phyloP scores from a whole-genome alignment of 2,113 vertebrate species.

The Actenoides lindsayi region DNA sequence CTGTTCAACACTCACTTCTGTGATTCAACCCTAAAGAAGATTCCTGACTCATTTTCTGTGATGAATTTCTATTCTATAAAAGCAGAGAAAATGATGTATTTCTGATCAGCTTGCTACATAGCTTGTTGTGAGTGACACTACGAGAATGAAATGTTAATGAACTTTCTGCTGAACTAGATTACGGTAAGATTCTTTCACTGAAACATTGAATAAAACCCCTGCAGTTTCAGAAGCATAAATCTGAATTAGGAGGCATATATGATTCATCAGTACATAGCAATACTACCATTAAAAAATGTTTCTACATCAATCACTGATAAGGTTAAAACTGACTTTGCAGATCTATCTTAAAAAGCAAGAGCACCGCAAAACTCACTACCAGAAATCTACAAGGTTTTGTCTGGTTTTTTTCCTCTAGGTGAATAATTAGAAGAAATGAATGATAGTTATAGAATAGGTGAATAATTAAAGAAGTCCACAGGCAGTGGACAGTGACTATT shows the following conservation, averaged over 20 bases:
- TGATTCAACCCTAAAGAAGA: neutral
- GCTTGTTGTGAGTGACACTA: neutral
- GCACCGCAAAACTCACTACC: neutral
- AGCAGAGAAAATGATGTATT: neutral
- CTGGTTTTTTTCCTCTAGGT: neutral
- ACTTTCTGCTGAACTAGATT: neutral
- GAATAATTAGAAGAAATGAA: neutral
- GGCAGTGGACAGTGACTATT: neutral
- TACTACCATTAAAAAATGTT: neutral
- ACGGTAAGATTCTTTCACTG: constrained; percentile 4
- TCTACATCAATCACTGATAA: neutral
- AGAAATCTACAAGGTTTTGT: neutral
- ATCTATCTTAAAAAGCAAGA: neutral
- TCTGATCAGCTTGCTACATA: neutral
- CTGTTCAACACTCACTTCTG: neutral
- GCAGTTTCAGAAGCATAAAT: neutral
- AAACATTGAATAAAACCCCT: neutral
- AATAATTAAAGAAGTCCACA: neutral
- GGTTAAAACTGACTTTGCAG: neutral
- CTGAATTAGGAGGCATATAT: neutral
- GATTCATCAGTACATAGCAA: neutral
- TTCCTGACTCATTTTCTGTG: constrained; percentile 36
- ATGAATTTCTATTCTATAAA: neutral
- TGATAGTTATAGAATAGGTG: neutral
- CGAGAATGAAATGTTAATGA: constrained; percentile 18